Percentiles rank a stretch among this genome's conserved stretches.
Conservation (phyloP, 2,113 vertebrate species). For the Calidris pugnax region DNA sequence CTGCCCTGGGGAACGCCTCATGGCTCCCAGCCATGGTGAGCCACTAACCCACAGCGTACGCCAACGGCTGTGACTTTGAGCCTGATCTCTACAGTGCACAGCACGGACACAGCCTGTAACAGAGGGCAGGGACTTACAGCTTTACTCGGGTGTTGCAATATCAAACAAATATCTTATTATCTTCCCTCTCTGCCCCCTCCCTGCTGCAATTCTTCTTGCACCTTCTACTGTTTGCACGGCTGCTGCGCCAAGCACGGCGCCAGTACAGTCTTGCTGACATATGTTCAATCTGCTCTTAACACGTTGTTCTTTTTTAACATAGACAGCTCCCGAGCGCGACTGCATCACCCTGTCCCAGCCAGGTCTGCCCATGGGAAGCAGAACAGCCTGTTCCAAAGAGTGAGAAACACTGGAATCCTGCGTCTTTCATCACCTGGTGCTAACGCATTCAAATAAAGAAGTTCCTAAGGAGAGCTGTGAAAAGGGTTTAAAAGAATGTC, state of each 20-base stretch:
- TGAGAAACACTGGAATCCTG: background rate
- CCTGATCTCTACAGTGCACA: rapidly evolving
- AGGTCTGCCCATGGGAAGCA: background rate
- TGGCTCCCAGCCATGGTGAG: background rate
- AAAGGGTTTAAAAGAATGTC: background rate
- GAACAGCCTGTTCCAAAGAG: background rate
- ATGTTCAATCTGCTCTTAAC: background rate
- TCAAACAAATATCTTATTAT: background rate
- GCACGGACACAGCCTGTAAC: rapidly evolving
- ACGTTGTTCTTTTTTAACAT: background rate
- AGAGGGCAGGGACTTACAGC: background rate
- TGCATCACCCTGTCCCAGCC: rapidly evolving
- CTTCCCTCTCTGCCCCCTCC: background rate
- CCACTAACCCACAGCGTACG: rapidly evolving
- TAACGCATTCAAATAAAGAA: background rate
- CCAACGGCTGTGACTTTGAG: rapidly evolving
- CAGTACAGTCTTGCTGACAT: background rate
- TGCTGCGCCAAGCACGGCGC: rapidly evolving
- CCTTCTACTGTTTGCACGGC: background rate
- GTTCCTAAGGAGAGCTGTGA: background rate
- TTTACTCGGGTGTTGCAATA: background rate
- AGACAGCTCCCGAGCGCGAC: rapidly evolving
- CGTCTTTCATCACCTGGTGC: rapidly evolving
- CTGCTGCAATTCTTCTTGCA: background rate
- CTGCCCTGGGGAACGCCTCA: no score